phyloP scores from a whole-genome alignment of 2,113 vertebrate species.

The Triplophysa dalaica region DNA sequence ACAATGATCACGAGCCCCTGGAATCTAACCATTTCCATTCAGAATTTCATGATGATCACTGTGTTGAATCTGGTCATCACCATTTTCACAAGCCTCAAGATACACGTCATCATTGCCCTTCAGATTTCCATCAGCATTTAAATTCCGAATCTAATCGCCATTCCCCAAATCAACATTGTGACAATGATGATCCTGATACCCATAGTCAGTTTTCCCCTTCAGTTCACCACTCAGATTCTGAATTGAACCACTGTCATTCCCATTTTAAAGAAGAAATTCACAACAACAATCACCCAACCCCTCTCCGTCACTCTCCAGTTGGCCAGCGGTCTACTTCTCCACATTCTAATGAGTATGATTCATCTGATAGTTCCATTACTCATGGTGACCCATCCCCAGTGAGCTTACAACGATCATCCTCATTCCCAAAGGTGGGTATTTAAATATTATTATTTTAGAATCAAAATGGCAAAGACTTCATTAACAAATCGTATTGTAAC shows the following conservation, averaged over 20 bases:
- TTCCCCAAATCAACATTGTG: conserved; percentile 10
- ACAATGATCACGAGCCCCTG: neutral
- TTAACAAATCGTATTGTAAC: too few relatives aligned
- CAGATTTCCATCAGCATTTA: conserved; percentile 3
- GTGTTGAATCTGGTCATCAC: conserved; percentile 1
- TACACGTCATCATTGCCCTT: conserved; percentile 15
- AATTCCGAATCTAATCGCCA: conserved; percentile 13
- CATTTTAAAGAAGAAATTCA: conserved; percentile 36
- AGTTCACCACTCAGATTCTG: neutral
- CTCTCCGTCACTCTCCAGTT: conserved; percentile 43
- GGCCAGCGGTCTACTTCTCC: conserved; percentile 40
- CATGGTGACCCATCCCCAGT: conserved; percentile 62
- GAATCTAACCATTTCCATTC: conserved; percentile 3
- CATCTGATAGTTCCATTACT: conserved; percentile 53
- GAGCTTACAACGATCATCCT: conserved; percentile 50
- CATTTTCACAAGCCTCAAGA: conserved; percentile 9
- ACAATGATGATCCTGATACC: neutral
- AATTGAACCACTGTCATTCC: conserved; percentile 22
- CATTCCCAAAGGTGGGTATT: conserved; percentile 58
- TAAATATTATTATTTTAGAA: neutral
- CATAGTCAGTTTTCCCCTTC: neutral
- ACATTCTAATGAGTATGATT: conserved; percentile 52
- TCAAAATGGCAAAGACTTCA: too few relatives aligned
- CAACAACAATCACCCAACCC: conserved; percentile 26
- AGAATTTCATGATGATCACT: neutral